Conservation (phyloP, 1,140 invertebrate species). For the Drosophila repleta region DNA sequence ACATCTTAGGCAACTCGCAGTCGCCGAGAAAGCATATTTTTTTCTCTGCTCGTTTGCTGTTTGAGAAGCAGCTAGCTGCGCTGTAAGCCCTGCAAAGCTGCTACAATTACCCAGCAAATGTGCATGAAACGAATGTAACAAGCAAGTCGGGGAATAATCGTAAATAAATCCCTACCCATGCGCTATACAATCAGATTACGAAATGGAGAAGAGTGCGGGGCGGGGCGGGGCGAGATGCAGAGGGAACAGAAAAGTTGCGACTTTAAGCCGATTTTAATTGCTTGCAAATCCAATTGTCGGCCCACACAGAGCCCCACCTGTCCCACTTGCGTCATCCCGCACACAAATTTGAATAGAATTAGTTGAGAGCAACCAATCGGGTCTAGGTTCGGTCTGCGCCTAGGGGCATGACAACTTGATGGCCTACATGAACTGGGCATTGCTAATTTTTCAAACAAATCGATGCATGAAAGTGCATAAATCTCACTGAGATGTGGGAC, state of each 20-base stretch:
- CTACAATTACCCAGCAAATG: conserved; percentile 72
- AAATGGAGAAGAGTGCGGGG: conserved; percentile 34
- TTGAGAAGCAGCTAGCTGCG: conserved; percentile 25
- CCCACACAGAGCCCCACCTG: conserved; percentile 56
- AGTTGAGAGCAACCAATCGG: conserved; percentile 3
- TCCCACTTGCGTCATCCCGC: neutral
- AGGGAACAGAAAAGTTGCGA: conserved; percentile 26
- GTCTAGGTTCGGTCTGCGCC: neutral
- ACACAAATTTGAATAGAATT: conserved; percentile 4
- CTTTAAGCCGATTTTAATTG: conserved; percentile 78
- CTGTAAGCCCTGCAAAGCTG: conserved; percentile 62
- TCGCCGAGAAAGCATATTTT: conserved; percentile 9
- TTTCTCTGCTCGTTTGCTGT: neutral
- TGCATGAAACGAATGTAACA: conserved; percentile 66
- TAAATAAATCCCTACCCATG: conserved; percentile 12
- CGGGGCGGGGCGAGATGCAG: conserved; percentile 20
- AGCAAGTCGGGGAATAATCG: conserved; percentile 28
- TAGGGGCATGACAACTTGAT: neutral
- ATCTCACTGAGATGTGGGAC: neutral
- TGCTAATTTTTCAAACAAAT: neutral
- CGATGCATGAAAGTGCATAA: conserved; percentile 19
- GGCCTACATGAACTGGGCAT: neutral
- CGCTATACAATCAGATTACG: conserved; percentile 67
- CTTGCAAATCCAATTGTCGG: conserved; percentile 76
- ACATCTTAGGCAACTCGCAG: conserved; percentile 1